phyloP scores from a whole-genome alignment of 2,113 vertebrate genomes.

The Myocastor coypus region DNA sequence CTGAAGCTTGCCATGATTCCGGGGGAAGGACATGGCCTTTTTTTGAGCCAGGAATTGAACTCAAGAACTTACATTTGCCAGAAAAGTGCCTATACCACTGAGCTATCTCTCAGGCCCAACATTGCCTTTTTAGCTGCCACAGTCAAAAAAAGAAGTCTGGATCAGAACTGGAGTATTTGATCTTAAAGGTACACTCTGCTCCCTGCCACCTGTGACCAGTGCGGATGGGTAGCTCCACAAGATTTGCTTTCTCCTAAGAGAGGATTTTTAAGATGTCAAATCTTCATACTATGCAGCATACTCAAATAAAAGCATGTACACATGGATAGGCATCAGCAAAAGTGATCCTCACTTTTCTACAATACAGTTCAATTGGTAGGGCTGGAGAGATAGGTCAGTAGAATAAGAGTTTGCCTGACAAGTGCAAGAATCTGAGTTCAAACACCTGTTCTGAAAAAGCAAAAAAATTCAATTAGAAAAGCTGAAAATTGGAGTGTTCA shows the following conservation, averaged over 20 bases:
- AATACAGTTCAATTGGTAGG: background rate
- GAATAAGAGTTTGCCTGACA: no score
- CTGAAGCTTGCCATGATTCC: no score
- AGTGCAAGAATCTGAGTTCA: no score
- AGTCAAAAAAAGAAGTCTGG: background rate
- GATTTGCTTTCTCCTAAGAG: background rate
- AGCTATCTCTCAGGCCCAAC: no score
- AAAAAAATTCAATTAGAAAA: no score
- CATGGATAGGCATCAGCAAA: background rate
- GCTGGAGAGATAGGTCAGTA: no score
- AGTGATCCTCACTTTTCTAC: background rate
- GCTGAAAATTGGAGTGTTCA: background rate
- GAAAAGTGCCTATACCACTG: no score
- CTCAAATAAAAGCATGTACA: background rate
- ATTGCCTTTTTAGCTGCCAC: no score
- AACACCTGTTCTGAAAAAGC: no score
- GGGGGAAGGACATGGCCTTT: background rate
- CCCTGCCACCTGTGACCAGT: no score
- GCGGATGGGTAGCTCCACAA: fast-evolving
- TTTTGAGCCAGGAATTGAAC: no score
- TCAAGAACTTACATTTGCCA: no score
- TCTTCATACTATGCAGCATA: background rate
- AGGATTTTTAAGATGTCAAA: background rate
- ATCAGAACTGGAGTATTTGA: background rate
- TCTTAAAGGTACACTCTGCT: background rate